Evolutionary conservation across 23 tunicate species (phyloP).

Genomic region (Styela clava): DNA sequence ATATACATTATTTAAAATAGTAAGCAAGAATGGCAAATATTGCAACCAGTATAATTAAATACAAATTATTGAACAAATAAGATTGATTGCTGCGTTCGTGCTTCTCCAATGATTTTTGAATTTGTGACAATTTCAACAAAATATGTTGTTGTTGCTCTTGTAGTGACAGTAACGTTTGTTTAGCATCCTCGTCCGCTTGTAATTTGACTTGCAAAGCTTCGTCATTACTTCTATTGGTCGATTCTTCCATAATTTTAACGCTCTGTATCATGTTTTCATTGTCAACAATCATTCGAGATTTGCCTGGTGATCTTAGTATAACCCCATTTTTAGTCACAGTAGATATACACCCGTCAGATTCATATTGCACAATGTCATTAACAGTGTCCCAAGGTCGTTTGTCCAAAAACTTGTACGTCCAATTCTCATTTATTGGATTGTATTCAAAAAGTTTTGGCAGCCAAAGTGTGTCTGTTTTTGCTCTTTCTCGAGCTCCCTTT

Average conservation of each 20-base stretch:
- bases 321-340: constrained; percentile 37
- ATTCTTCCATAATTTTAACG: neutral
- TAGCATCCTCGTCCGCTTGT: neutral
- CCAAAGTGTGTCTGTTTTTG: constrained; percentile 36
- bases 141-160: neutral
- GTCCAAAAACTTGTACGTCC: constrained; percentile 52
- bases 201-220: neutral
- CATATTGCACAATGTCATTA: constrained; percentile 60
- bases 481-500: constrained; percentile 40
- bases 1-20: no score
- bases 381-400: constrained; percentile 54
- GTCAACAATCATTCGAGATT: neutral
- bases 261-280: neutral
- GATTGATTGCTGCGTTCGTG: neutral
- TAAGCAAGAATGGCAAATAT: neutral
- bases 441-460: constrained; percentile 45
- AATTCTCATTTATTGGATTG: constrained; percentile 28
- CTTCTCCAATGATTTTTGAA: neutral
- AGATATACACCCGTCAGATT: constrained; percentile 37
- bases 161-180: neutral
- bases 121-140: neutral
- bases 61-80: neutral
- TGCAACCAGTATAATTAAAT: neutral
- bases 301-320: neutral
- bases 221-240: neutral